Conservation (phyloP, 2,113 vertebrate genomes). For the Oostethus manadensis region DNA sequence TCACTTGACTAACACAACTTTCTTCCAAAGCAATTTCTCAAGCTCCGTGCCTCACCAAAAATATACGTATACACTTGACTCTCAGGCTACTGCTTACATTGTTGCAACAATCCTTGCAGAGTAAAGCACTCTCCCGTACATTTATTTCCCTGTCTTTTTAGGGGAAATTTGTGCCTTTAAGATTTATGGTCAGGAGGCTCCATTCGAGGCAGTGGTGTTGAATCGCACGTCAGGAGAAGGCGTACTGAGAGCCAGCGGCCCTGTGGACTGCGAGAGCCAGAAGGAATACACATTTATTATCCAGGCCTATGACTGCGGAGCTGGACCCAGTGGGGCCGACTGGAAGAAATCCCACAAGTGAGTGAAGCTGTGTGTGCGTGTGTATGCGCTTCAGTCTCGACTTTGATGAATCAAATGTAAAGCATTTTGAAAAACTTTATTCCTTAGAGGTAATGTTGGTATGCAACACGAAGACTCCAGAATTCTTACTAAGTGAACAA, state of each 20-base stretch:
- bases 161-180: constrained; percentile 98
- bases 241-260: constrained; percentile 77
- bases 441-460: background rate
- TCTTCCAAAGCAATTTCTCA: background rate
- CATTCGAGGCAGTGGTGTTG: constrained; percentile 90
- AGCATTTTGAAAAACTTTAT: background rate
- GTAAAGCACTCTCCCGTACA: background rate
- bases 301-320: constrained; percentile 94
- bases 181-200: constrained; percentile 88
- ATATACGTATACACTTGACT: background rate
- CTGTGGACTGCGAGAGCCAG: constrained; percentile 93
- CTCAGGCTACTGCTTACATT: background rate
- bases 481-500: background rate
- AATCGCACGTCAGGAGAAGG: constrained; percentile 95
- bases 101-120: background rate
- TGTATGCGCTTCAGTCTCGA: background rate
- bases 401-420: background rate
- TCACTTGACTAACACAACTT: too few relatives aligned
- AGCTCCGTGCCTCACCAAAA: background rate
- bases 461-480: background rate
- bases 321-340: constrained; percentile 77
- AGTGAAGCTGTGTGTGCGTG: constrained; percentile 44
- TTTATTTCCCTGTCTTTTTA: constrained; percentile 54
- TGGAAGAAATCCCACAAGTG: constrained; percentile 99
- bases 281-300: constrained; percentile 97